Conservation (phyloP, 2,113 vertebrate species). For the Phyllostomus discolor region DNA sequence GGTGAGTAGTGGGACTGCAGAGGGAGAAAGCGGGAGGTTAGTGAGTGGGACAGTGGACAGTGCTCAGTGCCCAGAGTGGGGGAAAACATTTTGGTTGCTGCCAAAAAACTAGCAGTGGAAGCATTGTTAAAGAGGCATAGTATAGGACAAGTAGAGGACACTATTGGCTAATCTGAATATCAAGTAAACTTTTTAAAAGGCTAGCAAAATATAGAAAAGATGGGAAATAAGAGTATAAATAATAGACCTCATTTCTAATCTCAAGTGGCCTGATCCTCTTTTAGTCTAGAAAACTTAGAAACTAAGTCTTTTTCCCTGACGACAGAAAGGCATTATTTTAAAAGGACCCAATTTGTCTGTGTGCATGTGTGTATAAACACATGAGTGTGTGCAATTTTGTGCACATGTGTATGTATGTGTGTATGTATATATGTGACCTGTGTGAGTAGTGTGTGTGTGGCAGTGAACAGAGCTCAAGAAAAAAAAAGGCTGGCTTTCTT, state of each 20-base stretch:
- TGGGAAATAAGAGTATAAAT: not conserved
- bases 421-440: not conserved
- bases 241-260: not conserved
- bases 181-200: not conserved
- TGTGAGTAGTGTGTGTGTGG: not conserved
- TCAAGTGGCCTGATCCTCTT: not conserved
- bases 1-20: not conserved
- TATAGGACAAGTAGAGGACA: not conserved
- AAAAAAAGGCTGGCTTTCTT: not conserved
- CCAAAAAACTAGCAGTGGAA: not conserved
- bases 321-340: not conserved
- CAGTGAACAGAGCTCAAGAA: not conserved
- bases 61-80: not conserved
- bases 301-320: not conserved
- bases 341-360: not conserved
- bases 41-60: not conserved
- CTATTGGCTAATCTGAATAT: not conserved
- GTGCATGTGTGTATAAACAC: not conserved
- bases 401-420: not conserved
- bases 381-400: not conserved
- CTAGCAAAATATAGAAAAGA: not conserved
- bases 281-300: not conserved
- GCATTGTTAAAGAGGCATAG: not conserved
- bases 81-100: not conserved
- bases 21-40: not conserved